Evolutionary conservation across 2,888 invertebrate genomes (phyloP).

Genomic region (Zaprionus bogoriensis): DNA sequence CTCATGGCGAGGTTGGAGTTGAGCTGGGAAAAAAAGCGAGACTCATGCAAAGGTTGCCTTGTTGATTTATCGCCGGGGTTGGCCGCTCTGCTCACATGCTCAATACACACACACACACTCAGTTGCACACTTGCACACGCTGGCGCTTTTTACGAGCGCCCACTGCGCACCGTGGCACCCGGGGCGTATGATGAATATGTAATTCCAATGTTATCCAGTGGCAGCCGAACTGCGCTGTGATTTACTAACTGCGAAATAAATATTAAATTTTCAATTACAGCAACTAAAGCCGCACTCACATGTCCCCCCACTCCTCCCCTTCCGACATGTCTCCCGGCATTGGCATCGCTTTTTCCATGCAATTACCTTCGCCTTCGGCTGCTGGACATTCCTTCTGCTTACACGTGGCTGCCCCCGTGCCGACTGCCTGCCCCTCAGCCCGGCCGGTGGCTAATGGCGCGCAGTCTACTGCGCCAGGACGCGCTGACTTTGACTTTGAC

Average conservation of each 20-base stretch:
- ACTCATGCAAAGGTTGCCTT: conserved; percentile 75
- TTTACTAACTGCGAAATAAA: conserved; percentile 78
- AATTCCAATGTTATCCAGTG: conserved; percentile 68
- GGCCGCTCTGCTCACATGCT: conserved; percentile 40
- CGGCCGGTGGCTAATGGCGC: conserved; percentile 52
- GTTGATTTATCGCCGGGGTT: conserved; percentile 65
- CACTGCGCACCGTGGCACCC: conserved; percentile 41
- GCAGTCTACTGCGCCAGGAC: conserved; percentile 43
- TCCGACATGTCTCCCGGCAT: conserved; percentile 4
- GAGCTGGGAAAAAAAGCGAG: conserved; percentile 37
- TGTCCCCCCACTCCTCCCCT: not conserved
- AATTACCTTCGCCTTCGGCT: conserved; percentile 62
- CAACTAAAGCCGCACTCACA: conserved; percentile 28
- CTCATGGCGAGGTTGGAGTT: conserved; percentile 37
- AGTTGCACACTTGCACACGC: conserved; percentile 56
- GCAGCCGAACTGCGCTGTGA: conserved; percentile 74
- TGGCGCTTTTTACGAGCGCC: conserved; percentile 29
- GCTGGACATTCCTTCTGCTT: conserved; percentile 44
- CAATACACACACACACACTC: no score
- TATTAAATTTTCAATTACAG: conserved; percentile 76
- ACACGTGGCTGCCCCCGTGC: conserved; percentile 47
- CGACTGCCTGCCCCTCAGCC: conserved; percentile 12
- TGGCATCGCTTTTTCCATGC: conserved; percentile 67
- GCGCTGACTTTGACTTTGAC: conserved; percentile 13
- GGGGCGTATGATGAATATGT: conserved; percentile 73